Conservation (phyloP, 2,797 vertebrate species). For the Fistularia commersonii region DNA sequence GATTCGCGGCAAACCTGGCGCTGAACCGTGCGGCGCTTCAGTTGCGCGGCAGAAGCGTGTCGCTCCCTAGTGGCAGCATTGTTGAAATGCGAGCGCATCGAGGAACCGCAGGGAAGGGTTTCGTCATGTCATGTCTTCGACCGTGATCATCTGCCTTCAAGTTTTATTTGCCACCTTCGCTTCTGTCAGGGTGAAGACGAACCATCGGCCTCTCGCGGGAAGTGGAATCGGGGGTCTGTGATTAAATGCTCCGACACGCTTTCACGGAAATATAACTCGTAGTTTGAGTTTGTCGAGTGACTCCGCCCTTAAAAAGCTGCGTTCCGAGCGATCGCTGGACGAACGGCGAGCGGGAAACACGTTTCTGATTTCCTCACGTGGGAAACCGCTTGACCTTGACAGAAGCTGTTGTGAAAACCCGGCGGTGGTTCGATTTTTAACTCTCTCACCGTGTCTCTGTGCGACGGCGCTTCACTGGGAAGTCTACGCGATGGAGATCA, state of each 20-base stretch:
- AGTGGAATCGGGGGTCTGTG: no score
- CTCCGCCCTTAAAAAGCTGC: no score
- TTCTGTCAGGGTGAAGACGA: constrained; percentile 63
- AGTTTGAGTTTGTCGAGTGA: no score
- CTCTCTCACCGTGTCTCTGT: constrained; percentile 26
- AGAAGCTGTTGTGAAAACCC: constrained; percentile 37
- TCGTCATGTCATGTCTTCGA: constrained; percentile 11
- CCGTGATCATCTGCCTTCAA: constrained; percentile 69
- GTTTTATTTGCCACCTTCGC: constrained; percentile 39
- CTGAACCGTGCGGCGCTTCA: no score
- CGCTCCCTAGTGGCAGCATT: not conserved
- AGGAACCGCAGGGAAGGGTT: constrained; percentile 10
- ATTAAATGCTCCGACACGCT: no score
- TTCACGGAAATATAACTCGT: no score
- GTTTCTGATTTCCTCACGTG: constrained; percentile 6
- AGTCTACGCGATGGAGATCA: constrained; percentile 99
- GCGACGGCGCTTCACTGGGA: constrained; percentile 48
- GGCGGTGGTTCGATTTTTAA: constrained; percentile 25
- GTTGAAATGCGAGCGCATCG: constrained; percentile 18
- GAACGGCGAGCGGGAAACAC: not conserved
- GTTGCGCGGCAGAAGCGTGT: no score
- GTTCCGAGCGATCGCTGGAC: not conserved
- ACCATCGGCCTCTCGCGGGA: not conserved
- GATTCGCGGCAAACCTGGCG: no score
- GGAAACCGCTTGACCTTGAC: constrained; percentile 59